A percentile compares a stretch with the other conserved stretches of the same genome.
phyloP scores from a whole-genome alignment of 2,797 vertebrate genomes.

The Alosa sapidissima region DNA sequence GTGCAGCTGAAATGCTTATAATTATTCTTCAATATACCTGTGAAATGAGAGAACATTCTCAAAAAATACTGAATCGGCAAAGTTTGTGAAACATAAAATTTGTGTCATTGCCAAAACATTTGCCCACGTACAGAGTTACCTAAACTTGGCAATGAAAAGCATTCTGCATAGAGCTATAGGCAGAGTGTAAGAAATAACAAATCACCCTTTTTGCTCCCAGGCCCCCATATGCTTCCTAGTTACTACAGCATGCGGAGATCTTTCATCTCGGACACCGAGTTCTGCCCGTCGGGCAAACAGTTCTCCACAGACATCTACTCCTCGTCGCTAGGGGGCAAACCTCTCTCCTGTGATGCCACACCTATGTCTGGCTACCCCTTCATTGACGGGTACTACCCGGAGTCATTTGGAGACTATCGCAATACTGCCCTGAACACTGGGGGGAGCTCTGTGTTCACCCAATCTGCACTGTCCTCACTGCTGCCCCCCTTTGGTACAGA shows the following conservation, averaged over 20 bases:
- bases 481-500: conserved; percentile 81
- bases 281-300: conserved; percentile 78
- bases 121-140: neutral
- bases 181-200: neutral
- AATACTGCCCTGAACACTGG: conserved; percentile 69
- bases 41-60: no score
- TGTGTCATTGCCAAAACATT: no score
- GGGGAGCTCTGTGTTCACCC: conserved; percentile 75
- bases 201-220: conserved; percentile 57
- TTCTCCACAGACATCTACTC: conserved; percentile 76
- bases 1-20: no score
- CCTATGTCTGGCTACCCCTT: conserved; percentile 75
- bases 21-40: no score
- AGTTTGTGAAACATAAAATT: no score
- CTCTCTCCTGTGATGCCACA: conserved; percentile 79
- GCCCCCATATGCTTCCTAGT: conserved; percentile 76
- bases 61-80: no score
- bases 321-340: conserved; percentile 73
- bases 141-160: neutral
- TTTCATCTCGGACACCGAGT: conserved; percentile 84
- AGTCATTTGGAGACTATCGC: conserved; percentile 81
- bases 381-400: conserved; percentile 83
- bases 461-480: conserved; percentile 78
- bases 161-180: neutral
- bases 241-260: conserved; percentile 85